These are phyloP conservation scores for Leptarthrus brevirostris DNA, from an alignment of 2,888 invertebrate genomes.

Conservation along the genomic window DNA sequence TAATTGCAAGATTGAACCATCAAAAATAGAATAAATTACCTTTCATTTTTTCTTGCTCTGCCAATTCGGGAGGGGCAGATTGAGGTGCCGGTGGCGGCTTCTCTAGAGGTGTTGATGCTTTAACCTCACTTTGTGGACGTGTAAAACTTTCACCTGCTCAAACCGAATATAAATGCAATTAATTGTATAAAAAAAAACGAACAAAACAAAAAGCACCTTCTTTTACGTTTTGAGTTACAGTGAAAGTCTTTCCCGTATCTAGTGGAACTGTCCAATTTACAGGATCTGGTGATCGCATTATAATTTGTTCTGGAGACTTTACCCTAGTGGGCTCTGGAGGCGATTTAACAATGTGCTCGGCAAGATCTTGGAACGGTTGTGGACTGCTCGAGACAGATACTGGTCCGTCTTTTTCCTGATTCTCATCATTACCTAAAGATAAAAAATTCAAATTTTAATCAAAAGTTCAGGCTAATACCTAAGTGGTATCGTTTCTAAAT, in stretches of 20 bases:
- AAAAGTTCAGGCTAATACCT: no score
- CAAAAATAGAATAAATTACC: no score
- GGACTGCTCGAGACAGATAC: conserved; percentile 65
- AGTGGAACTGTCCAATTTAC: conserved; percentile 95
- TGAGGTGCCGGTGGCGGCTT: conserved; percentile 74
- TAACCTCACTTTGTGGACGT: conserved; percentile 89
- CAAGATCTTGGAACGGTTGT: conserved; percentile 62
- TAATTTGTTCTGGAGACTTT: conserved; percentile 92
- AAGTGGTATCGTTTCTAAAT: no score
- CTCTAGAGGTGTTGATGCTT: conserved; percentile 77
- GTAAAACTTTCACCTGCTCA: conserved; percentile 81
- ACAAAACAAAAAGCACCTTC: conserved; percentile 71
- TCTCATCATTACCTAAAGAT: conserved; percentile 63
- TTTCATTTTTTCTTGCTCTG: conserved; percentile 72
- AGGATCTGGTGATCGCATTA: conserved; percentile 92
- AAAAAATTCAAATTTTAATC: no score
- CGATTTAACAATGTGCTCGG: conserved; percentile 86
- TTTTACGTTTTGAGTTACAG: conserved; percentile 91
- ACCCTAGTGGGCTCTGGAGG: conserved; percentile 93
- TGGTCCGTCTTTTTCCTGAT: conserved; percentile 61
- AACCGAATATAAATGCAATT: conserved; percentile 59
- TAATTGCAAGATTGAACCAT: no score
- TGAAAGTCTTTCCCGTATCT: conserved; percentile 93
- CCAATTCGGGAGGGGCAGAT: conserved; percentile 76
- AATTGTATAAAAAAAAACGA: not conserved